Conservation (phyloP, 2,797 vertebrate species). For the Sebastes melanostomus region DNA sequence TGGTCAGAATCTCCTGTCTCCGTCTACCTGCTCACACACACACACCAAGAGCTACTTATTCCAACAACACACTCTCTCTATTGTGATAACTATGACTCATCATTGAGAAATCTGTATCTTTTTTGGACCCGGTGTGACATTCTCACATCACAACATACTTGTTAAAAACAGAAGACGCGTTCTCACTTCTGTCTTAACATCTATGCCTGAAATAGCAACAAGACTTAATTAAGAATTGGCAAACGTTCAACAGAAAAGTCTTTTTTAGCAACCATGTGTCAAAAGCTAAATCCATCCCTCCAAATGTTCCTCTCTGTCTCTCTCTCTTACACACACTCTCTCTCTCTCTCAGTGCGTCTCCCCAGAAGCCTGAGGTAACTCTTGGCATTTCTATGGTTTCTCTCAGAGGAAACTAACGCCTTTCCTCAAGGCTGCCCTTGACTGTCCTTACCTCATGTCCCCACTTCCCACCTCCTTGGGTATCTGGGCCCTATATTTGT, state of each 20-base stretch:
- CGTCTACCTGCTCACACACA: neutral
- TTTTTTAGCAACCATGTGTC: slow-evolving; percentile 9
- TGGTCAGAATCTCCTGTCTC: neutral
- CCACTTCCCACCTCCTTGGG: slow-evolving; percentile 1
- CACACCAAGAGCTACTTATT: neutral
- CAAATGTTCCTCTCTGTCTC: slow-evolving; percentile 1
- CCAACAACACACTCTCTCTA: neutral
- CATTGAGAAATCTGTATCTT: slow-evolving; percentile 24
- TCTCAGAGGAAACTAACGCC: slow-evolving; percentile 46
- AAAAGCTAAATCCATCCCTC: neutral
- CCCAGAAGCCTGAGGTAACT: slow-evolving; percentile 55
- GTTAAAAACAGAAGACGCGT: slow-evolving; percentile 22
- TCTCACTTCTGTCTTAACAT: slow-evolving; percentile 36
- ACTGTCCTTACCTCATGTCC: slow-evolving; percentile 46
- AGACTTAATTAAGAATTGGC: slow-evolving; percentile 24
- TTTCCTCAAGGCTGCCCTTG: slow-evolving; percentile 29
- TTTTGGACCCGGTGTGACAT: slow-evolving; percentile 36
- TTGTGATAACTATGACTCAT: slow-evolving; percentile 45
- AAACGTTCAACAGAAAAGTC: slow-evolving; percentile 9
- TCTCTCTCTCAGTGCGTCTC: neutral
- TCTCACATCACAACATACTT: slow-evolving; percentile 27
- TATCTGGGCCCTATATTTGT: neutral
- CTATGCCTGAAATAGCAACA: slow-evolving; percentile 31
- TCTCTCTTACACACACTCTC: neutral
- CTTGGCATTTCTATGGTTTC: slow-evolving; percentile 63